phyloP scores from a whole-genome alignment of 2,113 vertebrate genomes.

The Pycnonotus jocosus region DNA sequence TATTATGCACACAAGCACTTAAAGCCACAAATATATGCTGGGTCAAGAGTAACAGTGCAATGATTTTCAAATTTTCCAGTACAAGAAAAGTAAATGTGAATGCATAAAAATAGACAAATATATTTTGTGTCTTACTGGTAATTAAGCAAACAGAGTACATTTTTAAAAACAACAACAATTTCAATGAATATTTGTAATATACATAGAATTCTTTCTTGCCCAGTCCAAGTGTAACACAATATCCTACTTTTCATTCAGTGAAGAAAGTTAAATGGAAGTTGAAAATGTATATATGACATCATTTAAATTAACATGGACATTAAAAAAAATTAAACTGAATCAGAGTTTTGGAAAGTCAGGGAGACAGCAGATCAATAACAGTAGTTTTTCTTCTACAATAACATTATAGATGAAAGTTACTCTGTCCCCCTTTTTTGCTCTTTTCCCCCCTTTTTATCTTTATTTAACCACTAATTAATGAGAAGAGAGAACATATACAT shows the following conservation, averaged over 20 bases:
- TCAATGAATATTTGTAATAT: neutral
- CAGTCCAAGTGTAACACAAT: neutral
- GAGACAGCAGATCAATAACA: neutral
- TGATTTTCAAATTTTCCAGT: neutral
- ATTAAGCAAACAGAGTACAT: neutral
- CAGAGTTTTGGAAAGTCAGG: neutral
- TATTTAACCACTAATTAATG: neutral
- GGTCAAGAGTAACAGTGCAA: neutral
- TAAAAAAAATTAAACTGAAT: neutral
- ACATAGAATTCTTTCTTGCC: neutral
- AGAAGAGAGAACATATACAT: neutral
- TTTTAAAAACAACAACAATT: neutral
- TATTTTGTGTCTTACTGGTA: neutral
- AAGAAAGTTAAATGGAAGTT: neutral
- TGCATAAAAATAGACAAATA: neutral
- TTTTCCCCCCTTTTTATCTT: neutral
- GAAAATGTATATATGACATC: neutral
- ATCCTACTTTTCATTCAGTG: neutral
- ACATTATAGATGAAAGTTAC: neutral
- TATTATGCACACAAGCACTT: neutral
- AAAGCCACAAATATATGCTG: neutral
- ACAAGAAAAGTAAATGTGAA: neutral
- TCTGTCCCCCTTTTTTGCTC: neutral
- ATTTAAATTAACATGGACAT: neutral
- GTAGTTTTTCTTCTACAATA: neutral